Conservation (phyloP, 2,113 vertebrate species). For the Dipodomys ordii region DNA sequence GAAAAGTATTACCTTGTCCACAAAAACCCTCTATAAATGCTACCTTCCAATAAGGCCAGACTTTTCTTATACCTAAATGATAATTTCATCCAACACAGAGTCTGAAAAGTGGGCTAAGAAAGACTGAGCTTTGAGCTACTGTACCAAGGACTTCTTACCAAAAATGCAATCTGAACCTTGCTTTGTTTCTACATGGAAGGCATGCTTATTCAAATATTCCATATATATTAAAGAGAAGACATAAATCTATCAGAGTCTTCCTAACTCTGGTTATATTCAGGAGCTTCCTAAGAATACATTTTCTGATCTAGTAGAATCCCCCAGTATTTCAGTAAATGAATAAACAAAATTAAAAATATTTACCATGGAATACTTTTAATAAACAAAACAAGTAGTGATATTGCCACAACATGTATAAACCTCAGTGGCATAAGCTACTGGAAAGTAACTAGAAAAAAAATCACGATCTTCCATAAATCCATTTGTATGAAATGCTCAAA, state of each 20-base stretch:
- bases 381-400: background rate
- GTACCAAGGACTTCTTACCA: background rate
- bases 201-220: background rate
- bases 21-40: background rate
- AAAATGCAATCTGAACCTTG: background rate
- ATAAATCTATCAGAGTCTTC: background rate
- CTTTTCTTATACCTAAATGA: background rate
- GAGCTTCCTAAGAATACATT: background rate
- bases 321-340: background rate
- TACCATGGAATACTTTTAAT: background rate
- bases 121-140: background rate
- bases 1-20: background rate
- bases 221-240: background rate
- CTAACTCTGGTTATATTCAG: background rate
- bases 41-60: background rate
- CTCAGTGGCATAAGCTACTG: background rate
- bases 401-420: background rate
- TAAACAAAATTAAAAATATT: background rate
- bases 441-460: background rate
- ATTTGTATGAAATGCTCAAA: background rate
- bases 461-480: no score
- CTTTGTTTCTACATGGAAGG: background rate
- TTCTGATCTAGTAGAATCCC: background rate
- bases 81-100: background rate
- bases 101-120: background rate